Conservation (phyloP, 2,888 invertebrate species). For the Latrodectus hesperus region DNA sequence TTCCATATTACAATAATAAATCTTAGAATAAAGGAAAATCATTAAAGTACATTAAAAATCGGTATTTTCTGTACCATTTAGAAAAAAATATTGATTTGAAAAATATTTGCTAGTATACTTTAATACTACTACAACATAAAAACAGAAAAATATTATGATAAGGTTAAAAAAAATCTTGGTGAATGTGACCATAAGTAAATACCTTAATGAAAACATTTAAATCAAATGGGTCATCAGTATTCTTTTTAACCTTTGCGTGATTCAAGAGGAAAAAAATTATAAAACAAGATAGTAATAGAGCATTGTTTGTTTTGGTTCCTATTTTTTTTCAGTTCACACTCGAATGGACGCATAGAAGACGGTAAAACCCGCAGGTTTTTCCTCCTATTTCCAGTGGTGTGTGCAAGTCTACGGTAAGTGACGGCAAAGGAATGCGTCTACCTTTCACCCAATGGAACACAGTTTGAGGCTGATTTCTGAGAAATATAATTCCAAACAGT, state of each 20-base stretch:
- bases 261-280: slow-evolving; percentile 1
- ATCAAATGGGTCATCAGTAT: too few relatives aligned
- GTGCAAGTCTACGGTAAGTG: neutral
- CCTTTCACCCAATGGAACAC: neutral
- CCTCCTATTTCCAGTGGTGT: neutral
- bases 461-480: neutral
- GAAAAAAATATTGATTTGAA: too few relatives aligned
- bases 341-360: neutral
- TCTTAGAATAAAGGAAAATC: too few relatives aligned
- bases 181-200: too few relatives aligned
- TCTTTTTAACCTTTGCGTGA: slow-evolving; percentile 10
- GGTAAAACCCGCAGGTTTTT: slow-evolving; percentile 10
- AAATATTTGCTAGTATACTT: too few relatives aligned
- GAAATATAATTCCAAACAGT: neutral
- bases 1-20: too few relatives aligned
- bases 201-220: too few relatives aligned
- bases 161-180: too few relatives aligned
- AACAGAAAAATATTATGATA: too few relatives aligned
- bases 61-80: too few relatives aligned
- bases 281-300: neutral
- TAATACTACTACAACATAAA: too few relatives aligned
- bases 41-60: too few relatives aligned
- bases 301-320: neutral
- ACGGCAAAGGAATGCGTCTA: neutral
- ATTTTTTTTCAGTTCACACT: slow-evolving; percentile 25